Base-by-base conservation (phyloP, 1,140 invertebrate species). In the Drosophila nigrodunni region DNA sequence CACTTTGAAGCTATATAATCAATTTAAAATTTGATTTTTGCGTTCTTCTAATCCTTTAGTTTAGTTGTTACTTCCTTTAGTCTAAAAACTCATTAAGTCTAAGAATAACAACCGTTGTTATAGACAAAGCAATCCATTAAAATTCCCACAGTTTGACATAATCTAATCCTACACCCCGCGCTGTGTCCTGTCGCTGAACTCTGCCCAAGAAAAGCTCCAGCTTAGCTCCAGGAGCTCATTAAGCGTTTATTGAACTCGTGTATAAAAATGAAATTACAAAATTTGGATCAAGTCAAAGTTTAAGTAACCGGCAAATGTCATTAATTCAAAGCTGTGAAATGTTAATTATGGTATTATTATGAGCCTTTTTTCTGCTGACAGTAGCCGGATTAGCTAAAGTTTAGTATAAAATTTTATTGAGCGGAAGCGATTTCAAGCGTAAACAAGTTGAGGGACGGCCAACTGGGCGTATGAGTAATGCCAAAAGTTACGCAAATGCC, bases 401-500 rank as follows among this genome's bases (percentile, higher is more conserved):
- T 30, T 30, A 30, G 30, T 54, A 13, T 34, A 7, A 15, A 61
- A 72, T 70, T 75, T 70, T 75, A 67, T 75, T 39, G 43, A 54
- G 75, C 82, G 82, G 82, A 87, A 87, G 76, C 83, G 50, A 68
- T 57, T 68, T 30, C 52, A 66, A 80, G 65, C 70, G 69, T 71
- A 78, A 81, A 81, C 74, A 77, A 59, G 46, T 64, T 65, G 47
- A 68, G 62, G 50, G 62, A 10, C 30, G 65, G 46, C 41, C 47
- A 72, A 80, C 74, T 13, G 69, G 43, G 70, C 83, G 83, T 67
- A 87, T 87, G 83, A 87, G 85, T 82, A 87, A 87, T 87, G 80
- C 68, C 77, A 57, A 77, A 74, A 59, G 74, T 79, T 79, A 79
- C 74, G 77, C 77, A 79, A 79, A 79, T 72, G 68, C 60, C 58